A percentile compares a stretch with the other conserved stretches of the same genome.
These are phyloP conservation scores for Hermetia illucens DNA, from an alignment of 1,140 invertebrate species.

Conservation along the genomic window DNA sequence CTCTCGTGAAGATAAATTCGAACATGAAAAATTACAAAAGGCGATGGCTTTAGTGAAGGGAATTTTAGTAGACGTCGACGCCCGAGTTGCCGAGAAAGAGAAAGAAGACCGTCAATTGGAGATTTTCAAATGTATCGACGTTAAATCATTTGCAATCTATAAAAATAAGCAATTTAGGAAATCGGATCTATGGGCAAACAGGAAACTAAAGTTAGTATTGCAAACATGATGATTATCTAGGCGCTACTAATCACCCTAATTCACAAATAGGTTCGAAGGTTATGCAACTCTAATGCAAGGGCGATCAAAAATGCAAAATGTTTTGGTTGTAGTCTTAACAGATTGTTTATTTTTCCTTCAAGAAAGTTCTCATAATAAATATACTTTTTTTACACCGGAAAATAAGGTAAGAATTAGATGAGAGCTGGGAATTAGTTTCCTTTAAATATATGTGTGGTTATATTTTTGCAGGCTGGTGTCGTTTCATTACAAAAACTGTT, in stretches of 20 bases:
- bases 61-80: constrained; percentile 76
- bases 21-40: constrained; percentile 57
- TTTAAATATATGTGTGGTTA: background rate
- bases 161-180: constrained; percentile 83
- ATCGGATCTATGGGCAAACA: constrained; percentile 73
- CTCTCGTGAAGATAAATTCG: constrained; percentile 59
- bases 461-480: constrained; percentile 56
- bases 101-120: constrained; percentile 77
- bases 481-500: constrained; percentile 80
- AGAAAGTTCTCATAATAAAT: constrained; percentile 74
- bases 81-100: constrained; percentile 83
- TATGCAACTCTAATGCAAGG: constrained; percentile 72
- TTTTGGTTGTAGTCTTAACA: constrained; percentile 76
- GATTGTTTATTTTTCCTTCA: constrained; percentile 84
- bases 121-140: constrained; percentile 85
- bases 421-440: background rate
- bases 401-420: constrained; percentile 54
- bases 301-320: constrained; percentile 64
- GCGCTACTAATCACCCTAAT: too few species aligned
- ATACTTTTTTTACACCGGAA: constrained; percentile 72
- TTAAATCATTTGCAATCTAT: constrained; percentile 75
- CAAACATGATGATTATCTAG: too few species aligned
- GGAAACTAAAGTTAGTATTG: constrained; percentile 51
- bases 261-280: constrained; percentile 57
- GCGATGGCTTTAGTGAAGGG: constrained; percentile 68